Base-by-base conservation (phyloP, 92 coral and sea anemone species). In the Palythoa grandis region DNA sequence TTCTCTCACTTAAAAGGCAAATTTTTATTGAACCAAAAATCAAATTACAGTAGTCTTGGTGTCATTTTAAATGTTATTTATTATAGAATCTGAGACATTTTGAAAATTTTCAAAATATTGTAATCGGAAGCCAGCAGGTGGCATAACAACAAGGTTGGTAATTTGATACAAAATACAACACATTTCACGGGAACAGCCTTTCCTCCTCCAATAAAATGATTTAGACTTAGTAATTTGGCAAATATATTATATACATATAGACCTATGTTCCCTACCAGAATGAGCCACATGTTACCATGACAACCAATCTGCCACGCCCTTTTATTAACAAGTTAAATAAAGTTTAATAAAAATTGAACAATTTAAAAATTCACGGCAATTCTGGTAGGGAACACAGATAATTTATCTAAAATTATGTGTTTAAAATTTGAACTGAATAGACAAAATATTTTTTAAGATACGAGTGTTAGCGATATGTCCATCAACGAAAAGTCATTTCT, bases 231-330 rank as follows among this genome's bases (percentile, higher is more conserved):
- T 23, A 25, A 69, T 15, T 69, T 69, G 40, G 73, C 14, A 22
- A 37, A 25, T n/a, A 66, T 66, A 17, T 66, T 66, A 25, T 66
- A 25, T 25, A 20, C 67, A 69, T 24, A 69, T 29, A 38, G 74
- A 69, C 17, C 74, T 24, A 15, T 69, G 43, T 69, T 69, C 74
- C 74, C 74, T 25, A 69, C 74, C 74, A 69, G 74, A 69, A 69
- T 69, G 74, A 69, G 40, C 74, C 14, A 69, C 74, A 69, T 29
- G 74, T 69, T 69, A 38, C 74, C 74, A 29, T 69, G 43, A 69
- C 74, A 69, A 69, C 74, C 74, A 69, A 69, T 69, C 40, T 23
- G 74, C 74, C 74, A 69, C 38, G 39, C 74, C 74, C 74, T 23
- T 69, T 69, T 15, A 23, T 69, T 69, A 69, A 37, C 60, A 10